Evolutionary conservation across 2,113 vertebrate genomes (phyloP), one percentile per base, ranked within the genome.

Genomic region (Rafetus swinhoei): DNA sequence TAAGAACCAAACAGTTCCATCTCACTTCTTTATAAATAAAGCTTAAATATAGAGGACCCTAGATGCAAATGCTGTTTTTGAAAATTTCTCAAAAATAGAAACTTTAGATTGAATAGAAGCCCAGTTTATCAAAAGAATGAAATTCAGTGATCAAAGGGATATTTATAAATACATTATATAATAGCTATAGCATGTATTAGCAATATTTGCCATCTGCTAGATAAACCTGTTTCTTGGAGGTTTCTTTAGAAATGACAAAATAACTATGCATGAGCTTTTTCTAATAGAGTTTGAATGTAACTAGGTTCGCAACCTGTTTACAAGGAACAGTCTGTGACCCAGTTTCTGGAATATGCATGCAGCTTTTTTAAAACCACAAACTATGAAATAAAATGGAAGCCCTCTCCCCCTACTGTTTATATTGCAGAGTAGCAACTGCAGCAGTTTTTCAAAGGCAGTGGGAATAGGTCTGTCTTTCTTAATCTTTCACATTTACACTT

Each of bases 1-100:
- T 35, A 45, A 7, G 88, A 93, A 87, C 81, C 90, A 65, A 85
- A 24, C 76, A 83, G 86, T 82, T 89, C 27, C 10, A 0, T 82
- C 87, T 93, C 86, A 72, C 77, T 45, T 6, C 91, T 93, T 93
- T 89, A 35, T 86, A 65, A 59, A 62, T 90, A 52, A 91, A 86
- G 83, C 80, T 87, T 90, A 27, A 91, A 56, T 89, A 81, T 11
- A 62, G 81, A 90, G 85, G 93, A 84, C 77, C 35, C 25, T 92
- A 81, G 82, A 69, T 92, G 45, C 50, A 93, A 92, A 81, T 80
- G 3, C 55, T 39, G 50, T 81, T 24, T 82, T 56, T 55, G 89
- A 95, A 84, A 93, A 95, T 90, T 89, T 92, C 39, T 74, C 85
- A 86, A 81, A 95, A 95, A 77, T 27, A 92, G 57, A 86, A n/a